Base-by-base conservation (phyloP, 2,888 invertebrate species). In the Parnassius glacialis region DNA sequence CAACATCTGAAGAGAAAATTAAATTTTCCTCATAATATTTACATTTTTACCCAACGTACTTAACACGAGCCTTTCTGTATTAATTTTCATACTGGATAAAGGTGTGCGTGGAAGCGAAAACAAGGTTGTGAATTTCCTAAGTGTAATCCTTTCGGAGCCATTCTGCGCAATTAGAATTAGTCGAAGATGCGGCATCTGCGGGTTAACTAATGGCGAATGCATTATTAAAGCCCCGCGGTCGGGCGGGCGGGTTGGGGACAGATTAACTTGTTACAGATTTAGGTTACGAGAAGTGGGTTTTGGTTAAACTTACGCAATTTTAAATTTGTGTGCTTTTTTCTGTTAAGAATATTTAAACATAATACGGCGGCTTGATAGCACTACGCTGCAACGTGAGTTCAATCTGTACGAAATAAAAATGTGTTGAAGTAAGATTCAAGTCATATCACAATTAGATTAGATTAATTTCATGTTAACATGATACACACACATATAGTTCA, bases 121-220 rank as follows among this genome's bases (percentile, higher is more conserved):
- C 76, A 78, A 67, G 70, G 72, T 70, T 68, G 71, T 72, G 75
- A 69, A 77, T 74, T 75, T 73, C 73, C 78, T 76, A 76, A 76
- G 79, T 78, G 81, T 87, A 86, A 87, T 85, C 88, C 85, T 81
- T 81, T 83, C 80, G 82, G 70, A 74, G 82, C 85, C 84, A 84
- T 83, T 81, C 79, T 67, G 74, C 76, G 80, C 83, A 84, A 89
- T 90, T 87, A 85, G 85, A 86, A 85, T 84, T 83, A 86, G 75
- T 79, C 78, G 83, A 84, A 87, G 89, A 85, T 82, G 81, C 74
- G 74, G 79, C 87, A 85, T 89, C 89, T 87, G 89, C 74, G 87
- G 84, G 85, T 84, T 85, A 85, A 86, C 86, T 91, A 91, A 91
- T 91, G 91, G 90, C 75, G 79, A 76, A 80, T 91, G 87, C 87